Conservation (phyloP, 2,113 vertebrate genomes). For the Ochotona curzoniae region DNA sequence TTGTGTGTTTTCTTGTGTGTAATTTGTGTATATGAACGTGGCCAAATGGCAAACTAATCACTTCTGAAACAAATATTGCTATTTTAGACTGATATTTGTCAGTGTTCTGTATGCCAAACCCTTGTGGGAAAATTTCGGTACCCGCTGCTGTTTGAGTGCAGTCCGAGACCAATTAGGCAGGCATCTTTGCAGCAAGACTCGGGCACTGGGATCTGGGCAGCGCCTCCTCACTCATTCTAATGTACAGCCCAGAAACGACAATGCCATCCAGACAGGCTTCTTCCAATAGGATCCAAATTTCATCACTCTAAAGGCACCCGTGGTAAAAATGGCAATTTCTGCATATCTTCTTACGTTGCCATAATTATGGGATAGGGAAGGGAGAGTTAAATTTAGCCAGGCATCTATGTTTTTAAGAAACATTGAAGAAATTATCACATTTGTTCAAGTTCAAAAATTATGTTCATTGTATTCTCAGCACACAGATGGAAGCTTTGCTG, state of each 20-base stretch:
- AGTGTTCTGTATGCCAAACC: not conserved
- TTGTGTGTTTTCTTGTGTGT: not conserved
- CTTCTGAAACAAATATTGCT: not conserved
- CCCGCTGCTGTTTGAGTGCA: not conserved
- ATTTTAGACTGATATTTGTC: not conserved
- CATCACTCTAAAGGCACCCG: not conserved
- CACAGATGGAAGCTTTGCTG: too few species aligned
- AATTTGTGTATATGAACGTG: not conserved
- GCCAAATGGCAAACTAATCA: not conserved
- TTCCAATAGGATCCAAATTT: not conserved
- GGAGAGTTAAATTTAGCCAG: not conserved
- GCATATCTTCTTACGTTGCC: not conserved
- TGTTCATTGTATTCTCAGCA: too few species aligned
- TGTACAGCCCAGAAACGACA: not conserved
- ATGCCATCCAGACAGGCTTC: not conserved
- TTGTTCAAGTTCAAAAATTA: not conserved
- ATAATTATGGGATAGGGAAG: not conserved
- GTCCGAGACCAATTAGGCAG: constrained; percentile 9
- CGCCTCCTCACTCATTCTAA: not conserved
- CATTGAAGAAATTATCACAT: not conserved
- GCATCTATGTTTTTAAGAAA: not conserved
- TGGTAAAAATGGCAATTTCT: not conserved
- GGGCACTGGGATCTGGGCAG: not conserved
- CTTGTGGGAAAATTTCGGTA: not conserved
- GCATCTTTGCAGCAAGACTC: not conserved